Percentiles rank a stretch among this genome's conserved stretches.
Evolutionary conservation across 2,888 invertebrate genomes (phyloP).

Genomic region (Hyles lineata): DNA sequence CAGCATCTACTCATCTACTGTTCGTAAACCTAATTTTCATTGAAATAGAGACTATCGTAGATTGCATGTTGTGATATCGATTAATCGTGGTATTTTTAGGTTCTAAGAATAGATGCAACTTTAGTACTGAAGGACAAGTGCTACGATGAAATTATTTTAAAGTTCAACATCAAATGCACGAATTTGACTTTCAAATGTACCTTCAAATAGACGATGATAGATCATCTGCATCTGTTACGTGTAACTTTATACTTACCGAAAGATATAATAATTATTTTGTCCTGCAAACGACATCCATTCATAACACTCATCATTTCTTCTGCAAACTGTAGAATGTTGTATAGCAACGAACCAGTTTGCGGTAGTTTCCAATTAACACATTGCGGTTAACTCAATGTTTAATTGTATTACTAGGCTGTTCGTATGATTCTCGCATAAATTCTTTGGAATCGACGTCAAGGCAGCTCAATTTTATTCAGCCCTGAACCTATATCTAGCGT

Average conservation of each 20-base stretch:
- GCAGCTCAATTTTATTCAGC: not conserved
- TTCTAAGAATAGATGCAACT: no score
- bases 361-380: constrained; percentile 20
- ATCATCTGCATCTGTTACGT: no score
- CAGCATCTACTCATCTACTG: no score
- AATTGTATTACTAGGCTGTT: constrained; percentile 2
- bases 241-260: not conserved
- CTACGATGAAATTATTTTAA: no score
- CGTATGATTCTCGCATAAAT: constrained; percentile 19
- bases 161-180: no score
- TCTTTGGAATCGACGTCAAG: not conserved
- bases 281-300: not conserved
- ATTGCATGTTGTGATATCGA: no score
- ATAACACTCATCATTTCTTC: not conserved
- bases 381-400: constrained; percentile 17
- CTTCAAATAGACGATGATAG: no score
- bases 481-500: constrained; percentile 21
- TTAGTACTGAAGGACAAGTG: no score
- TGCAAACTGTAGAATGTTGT: not conserved
- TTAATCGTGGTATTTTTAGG: no score
- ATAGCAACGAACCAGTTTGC: constrained; percentile 4
- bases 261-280: not conserved
- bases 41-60: no score
- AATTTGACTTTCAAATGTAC: no score
- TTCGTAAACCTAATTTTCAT: no score